A percentile compares a stretch with the other conserved stretches of the same genome.
phyloP scores from a whole-genome alignment of 2,888 invertebrate genomes.

The Tenthredo livida region DNA sequence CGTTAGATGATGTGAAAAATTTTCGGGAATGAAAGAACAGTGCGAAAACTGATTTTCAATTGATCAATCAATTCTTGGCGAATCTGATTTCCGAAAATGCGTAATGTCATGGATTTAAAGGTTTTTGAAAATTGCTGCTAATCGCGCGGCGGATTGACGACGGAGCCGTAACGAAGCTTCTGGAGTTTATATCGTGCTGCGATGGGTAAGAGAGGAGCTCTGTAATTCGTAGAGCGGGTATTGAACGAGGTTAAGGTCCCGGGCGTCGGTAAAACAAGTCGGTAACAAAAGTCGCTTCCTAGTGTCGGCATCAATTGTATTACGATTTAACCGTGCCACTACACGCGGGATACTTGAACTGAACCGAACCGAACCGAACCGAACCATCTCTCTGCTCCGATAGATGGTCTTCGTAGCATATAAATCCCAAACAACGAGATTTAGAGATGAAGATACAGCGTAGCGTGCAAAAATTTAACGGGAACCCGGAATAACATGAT shows the following conservation, averaged over 20 bases:
- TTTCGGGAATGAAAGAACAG: background rate
- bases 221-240: conserved; percentile 14
- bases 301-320: conserved; percentile 33
- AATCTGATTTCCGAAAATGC: background rate
- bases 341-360: conserved; percentile 23
- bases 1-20: background rate
- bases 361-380: conserved; percentile 21
- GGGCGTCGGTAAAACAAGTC: conserved; percentile 43
- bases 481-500: background rate
- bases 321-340: background rate
- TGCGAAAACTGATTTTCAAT: background rate
- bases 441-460: background rate
- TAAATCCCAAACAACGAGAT: background rate
- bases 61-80: background rate
- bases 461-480: background rate
- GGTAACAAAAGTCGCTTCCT: conserved; percentile 31
- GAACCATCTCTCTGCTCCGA: conserved; percentile 29
- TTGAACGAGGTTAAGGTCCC: conserved; percentile 1
- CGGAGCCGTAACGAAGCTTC: conserved; percentile 29
- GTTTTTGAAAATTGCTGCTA: background rate
- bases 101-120: background rate
- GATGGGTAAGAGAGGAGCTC: conserved; percentile 46
- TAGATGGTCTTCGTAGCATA: conserved; percentile 29
- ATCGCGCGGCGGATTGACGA: background rate
- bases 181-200: background rate